A percentile compares a stretch with the other conserved stretches of the same genome.
These are phyloP conservation scores for Neria commutata DNA, from an alignment of 2,888 invertebrate species.

Conservation along the genomic window DNA sequence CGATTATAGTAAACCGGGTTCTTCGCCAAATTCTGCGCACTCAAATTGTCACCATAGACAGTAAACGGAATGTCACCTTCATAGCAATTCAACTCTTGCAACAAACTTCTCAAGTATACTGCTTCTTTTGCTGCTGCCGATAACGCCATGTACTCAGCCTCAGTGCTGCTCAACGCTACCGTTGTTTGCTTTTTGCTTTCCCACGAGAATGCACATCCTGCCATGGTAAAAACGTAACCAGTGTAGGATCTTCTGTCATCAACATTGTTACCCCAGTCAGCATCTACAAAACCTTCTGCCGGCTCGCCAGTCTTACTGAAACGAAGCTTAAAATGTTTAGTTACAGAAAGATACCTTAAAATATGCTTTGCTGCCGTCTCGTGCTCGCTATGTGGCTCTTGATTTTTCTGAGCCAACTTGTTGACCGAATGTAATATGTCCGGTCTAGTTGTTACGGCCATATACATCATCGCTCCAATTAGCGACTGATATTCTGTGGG, in stretches of 20 bases:
- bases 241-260: constrained; percentile 18
- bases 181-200: constrained; percentile 22
- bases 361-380: constrained; percentile 10
- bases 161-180: constrained; percentile 25
- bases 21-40: constrained; percentile 20
- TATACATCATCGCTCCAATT: constrained; percentile 14
- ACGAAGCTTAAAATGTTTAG: constrained; percentile 9
- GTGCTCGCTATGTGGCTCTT: constrained; percentile 6
- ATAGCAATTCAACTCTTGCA: constrained; percentile 11
- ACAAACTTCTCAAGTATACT: constrained; percentile 13
- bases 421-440: constrained; percentile 21
- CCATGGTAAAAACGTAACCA: constrained; percentile 12
- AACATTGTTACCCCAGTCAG: constrained; percentile 24
- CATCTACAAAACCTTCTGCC: constrained; percentile 22
- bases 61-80: background rate
- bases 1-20: constrained; percentile 26
- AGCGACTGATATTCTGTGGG: constrained; percentile 9
- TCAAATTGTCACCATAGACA: constrained; percentile 21
- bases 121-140: constrained; percentile 27
- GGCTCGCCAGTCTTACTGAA: constrained; percentile 7
- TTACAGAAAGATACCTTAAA: background rate
- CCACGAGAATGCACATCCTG: constrained; percentile 23
- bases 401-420: constrained; percentile 14
- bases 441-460: constrained; percentile 9
- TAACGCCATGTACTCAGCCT: constrained; percentile 28